Conservation (phyloP, 2,888 invertebrate genomes). For the Melipona bicolor region DNA sequence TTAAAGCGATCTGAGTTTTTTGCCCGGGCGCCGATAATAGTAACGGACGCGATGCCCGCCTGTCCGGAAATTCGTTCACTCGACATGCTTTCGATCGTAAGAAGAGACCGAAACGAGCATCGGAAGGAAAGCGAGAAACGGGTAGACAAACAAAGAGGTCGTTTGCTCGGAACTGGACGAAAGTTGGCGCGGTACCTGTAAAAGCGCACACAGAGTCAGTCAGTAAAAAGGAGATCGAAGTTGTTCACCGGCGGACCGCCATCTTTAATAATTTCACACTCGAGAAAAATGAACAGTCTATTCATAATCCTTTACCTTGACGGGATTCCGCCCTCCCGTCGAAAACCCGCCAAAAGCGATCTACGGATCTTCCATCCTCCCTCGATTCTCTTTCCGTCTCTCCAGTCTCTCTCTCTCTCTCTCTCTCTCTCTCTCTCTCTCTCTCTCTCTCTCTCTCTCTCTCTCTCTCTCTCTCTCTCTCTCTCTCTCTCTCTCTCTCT, state of each 20-base stretch:
- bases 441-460: slow-evolving; percentile 14
- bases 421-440: slow-evolving; percentile 25
- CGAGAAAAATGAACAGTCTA: slow-evolving; percentile 75
- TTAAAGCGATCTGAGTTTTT: neutral
- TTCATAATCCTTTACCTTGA: slow-evolving; percentile 72
- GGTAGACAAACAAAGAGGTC: slow-evolving; percentile 39
- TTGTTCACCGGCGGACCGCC: slow-evolving; percentile 42
- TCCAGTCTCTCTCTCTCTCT: neutral
- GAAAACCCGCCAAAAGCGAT: slow-evolving; percentile 66
- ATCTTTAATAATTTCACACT: slow-evolving; percentile 74
- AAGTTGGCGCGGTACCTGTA: slow-evolving; percentile 51
- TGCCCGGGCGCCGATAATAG: neutral
- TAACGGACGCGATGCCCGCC: neutral
- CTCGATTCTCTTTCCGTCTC: neutral
- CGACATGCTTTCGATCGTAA: slow-evolving; percentile 8
- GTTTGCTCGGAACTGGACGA: slow-evolving; percentile 29
- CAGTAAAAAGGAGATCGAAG: slow-evolving; percentile 56
- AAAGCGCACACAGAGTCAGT: slow-evolving; percentile 17
- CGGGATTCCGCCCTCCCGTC: slow-evolving; percentile 44
- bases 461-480: slow-evolving; percentile 2
- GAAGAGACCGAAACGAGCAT: neutral
- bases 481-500: neutral
- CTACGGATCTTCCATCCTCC: slow-evolving; percentile 48
- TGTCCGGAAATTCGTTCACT: slow-evolving; percentile 5
- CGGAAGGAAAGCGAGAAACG: slow-evolving; percentile 3